Evolutionary conservation across 1,140 invertebrate species (phyloP).

Genomic region (Drosophila yakuba): DNA sequence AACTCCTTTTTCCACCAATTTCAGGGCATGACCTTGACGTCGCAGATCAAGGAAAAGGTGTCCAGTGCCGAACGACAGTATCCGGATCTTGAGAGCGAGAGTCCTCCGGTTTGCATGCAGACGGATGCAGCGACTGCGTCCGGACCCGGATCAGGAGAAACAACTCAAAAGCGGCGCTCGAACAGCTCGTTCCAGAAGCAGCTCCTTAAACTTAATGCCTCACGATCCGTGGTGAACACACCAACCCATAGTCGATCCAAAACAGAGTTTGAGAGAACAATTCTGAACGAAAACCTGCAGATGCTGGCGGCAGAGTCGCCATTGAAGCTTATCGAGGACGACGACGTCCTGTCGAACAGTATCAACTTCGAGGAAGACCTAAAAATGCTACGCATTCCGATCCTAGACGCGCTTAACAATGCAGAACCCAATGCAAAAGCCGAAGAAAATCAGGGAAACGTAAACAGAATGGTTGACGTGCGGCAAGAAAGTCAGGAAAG

Average conservation of each 20-base stretch:
- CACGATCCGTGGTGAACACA: conserved; percentile 18
- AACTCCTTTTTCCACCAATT: neutral
- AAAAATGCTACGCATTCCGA: conserved; percentile 50
- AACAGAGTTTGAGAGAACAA: conserved; percentile 29
- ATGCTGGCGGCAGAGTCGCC: conserved; percentile 67
- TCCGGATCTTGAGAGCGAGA: conserved; percentile 52
- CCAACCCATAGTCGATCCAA: conserved; percentile 18
- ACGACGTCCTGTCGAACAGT: conserved; percentile 29
- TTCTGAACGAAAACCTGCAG: conserved; percentile 50
- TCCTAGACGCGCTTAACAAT: conserved; percentile 23
- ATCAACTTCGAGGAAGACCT: conserved; percentile 59
- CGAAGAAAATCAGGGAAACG: neutral
- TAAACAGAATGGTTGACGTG: neutral
- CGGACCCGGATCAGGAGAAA: neutral
- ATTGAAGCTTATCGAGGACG: conserved; percentile 59
- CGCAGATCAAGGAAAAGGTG: conserved; percentile 3
- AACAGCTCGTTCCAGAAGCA: conserved; percentile 56
- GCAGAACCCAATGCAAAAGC: neutral
- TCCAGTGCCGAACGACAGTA: neutral
- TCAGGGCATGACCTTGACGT: conserved; percentile 36
- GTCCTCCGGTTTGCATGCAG: conserved; percentile 52
- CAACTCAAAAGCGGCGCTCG: neutral
- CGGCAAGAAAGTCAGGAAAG: neutral
- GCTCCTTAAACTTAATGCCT: conserved; percentile 52
- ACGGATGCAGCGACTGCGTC: neutral